Conservation (phyloP, 2,888 invertebrate species). For the Andrena flavipes region DNA sequence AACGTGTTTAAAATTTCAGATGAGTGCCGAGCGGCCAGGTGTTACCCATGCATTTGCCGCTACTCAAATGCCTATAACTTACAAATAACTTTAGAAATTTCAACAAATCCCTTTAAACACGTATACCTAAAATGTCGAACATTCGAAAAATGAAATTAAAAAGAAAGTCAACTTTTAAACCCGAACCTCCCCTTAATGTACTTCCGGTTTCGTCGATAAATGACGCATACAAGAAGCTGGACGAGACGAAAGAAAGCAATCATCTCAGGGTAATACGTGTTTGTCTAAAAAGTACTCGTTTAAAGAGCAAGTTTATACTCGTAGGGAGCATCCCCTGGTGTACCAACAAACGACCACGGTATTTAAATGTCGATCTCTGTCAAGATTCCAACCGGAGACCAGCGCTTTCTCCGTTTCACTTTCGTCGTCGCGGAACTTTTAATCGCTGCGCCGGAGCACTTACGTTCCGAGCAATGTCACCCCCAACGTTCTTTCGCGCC, state of each 20-base stretch:
- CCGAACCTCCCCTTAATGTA: too few species aligned
- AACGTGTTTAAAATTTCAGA: too few species aligned
- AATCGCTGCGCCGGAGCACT: slow-evolving; percentile 15
- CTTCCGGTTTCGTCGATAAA: neutral
- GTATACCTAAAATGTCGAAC: too few species aligned
- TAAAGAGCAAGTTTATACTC: slow-evolving; percentile 36
- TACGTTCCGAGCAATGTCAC: slow-evolving; percentile 10
- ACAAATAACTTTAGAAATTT: too few species aligned
- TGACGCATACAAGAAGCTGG: too few species aligned
- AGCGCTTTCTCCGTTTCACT: slow-evolving; percentile 48
- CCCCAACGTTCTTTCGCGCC: neutral
- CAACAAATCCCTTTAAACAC: too few species aligned
- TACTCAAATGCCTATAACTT: too few species aligned
- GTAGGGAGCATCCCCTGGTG: slow-evolving; percentile 39
- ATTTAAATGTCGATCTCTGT: slow-evolving; percentile 51
- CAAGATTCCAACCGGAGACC: slow-evolving; percentile 38
- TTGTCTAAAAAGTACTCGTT: slow-evolving; percentile 40
- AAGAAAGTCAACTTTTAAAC: too few species aligned
- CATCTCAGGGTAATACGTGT: slow-evolving; percentile 54
- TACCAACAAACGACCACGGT: slow-evolving; percentile 54
- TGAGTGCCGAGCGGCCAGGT: too few species aligned
- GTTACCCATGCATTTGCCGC: too few species aligned
- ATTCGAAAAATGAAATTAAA: too few species aligned
- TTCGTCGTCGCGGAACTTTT: slow-evolving; percentile 39
- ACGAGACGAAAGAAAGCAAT: slow-evolving; percentile 13